These are phyloP conservation scores for Pelecanus crispus DNA, from an alignment of 2,113 vertebrate genomes.

Conservation along the genomic window DNA sequence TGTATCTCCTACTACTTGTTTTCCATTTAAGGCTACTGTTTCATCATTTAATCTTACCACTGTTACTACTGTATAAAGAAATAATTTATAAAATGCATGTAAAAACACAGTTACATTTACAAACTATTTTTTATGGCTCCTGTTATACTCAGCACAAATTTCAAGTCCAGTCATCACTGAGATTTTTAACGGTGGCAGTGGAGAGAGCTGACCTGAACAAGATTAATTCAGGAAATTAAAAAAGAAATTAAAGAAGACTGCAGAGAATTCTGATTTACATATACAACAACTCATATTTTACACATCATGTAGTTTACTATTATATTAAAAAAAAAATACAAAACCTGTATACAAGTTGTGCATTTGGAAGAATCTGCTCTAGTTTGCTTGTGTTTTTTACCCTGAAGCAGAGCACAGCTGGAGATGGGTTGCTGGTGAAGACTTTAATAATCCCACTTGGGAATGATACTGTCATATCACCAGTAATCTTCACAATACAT, in stretches of 20 bases:
- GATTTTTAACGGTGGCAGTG: background rate
- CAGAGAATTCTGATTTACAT: background rate
- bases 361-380: slow-evolving; percentile 91
- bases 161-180: background rate
- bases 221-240: background rate
- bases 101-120: background rate
- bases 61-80: background rate
- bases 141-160: background rate
- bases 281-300: background rate
- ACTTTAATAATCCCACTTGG: slow-evolving; percentile 93
- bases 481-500: slow-evolving; percentile 95
- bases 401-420: slow-evolving; percentile 87
- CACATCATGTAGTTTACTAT: background rate
- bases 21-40: background rate
- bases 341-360: slow-evolving; percentile 89
- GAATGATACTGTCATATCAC: slow-evolving; percentile 93
- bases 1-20: background rate
- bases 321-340: slow-evolving; percentile 3
- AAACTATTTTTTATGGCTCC: background rate
- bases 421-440: slow-evolving; percentile 88
- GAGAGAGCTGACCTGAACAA: background rate
- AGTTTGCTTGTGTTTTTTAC: slow-evolving; percentile 87
- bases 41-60: background rate
- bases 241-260: background rate
- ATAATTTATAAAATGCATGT: background rate